phyloP scores from a whole-genome alignment of 2,113 vertebrate species.

The Jaculus jaculus region DNA sequence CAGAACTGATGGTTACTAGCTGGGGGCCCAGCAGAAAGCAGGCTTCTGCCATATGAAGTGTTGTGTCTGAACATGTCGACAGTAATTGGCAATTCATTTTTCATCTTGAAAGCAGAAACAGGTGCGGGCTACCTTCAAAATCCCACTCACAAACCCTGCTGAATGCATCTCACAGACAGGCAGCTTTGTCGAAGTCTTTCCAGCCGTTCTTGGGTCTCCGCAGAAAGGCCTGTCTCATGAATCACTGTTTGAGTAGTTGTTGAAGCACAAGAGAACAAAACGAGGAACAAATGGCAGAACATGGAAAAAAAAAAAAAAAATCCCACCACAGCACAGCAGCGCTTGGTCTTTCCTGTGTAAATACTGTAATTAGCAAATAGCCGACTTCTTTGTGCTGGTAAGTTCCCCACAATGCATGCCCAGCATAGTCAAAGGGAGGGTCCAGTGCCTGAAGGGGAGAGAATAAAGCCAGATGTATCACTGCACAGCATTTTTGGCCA shows the following conservation, averaged over 20 bases:
- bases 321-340: background rate
- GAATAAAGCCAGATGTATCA: constrained; percentile 68
- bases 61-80: constrained; percentile 62
- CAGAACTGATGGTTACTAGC: constrained; percentile 48
- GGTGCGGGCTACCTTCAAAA: constrained; percentile 64
- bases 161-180: constrained; percentile 14
- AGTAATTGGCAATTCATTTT: constrained; percentile 71
- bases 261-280: constrained; percentile 65
- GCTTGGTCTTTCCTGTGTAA: constrained; percentile 71
- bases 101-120: constrained; percentile 71
- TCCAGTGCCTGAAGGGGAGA: constrained; percentile 63
- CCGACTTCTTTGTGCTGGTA: constrained; percentile 51
- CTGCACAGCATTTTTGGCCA: constrained; percentile 46
- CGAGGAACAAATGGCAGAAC: constrained; percentile 56
- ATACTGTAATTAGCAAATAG: constrained; percentile 77
- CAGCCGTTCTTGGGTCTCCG: constrained; percentile 54
- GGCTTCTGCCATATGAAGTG: constrained; percentile 36
- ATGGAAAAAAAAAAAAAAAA: background rate
- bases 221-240: constrained; percentile 58
- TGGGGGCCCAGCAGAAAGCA: constrained; percentile 57
- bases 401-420: constrained; percentile 75
- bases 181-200: constrained; percentile 31
- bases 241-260: constrained; percentile 67
- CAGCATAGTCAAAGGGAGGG: constrained; percentile 72
- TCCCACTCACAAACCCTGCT: background rate